Evolutionary conservation across 2,113 vertebrate species (phyloP).

Genomic region (Steatornis caripensis): DNA sequence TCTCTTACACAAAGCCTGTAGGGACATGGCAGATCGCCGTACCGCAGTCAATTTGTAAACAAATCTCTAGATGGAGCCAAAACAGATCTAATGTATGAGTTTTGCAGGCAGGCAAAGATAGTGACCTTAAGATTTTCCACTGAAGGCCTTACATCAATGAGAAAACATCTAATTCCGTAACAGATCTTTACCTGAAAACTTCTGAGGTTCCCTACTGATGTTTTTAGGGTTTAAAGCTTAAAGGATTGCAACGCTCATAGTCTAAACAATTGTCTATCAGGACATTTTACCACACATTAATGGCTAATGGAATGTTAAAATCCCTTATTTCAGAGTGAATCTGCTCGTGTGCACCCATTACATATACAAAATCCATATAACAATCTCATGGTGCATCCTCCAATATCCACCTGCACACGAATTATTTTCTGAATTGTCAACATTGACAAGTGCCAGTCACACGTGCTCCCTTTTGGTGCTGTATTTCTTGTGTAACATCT

Average conservation of each 20-base stretch:
- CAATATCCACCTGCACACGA: background rate
- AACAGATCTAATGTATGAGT: background rate
- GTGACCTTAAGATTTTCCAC: background rate
- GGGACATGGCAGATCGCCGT: background rate
- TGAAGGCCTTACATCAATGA: background rate
- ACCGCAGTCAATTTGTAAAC: slow-evolving; percentile 1
- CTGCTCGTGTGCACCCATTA: background rate
- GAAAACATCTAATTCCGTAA: background rate
- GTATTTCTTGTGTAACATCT: background rate
- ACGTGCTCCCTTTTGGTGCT: background rate
- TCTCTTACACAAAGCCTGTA: background rate
- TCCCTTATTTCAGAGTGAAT: background rate
- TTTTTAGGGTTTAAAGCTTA: background rate
- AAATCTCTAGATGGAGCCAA: slow-evolving; percentile 49
- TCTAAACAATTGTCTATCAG: background rate
- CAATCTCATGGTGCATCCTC: fast-evolving
- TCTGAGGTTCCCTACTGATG: background rate
- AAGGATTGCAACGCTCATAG: background rate
- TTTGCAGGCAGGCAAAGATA: background rate
- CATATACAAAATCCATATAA: background rate
- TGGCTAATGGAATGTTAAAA: background rate
- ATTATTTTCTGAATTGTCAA: background rate
- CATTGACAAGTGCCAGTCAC: background rate
- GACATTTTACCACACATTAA: background rate
- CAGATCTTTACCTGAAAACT: background rate